Percentiles rank a stretch among this genome's conserved stretches.
Conservation (phyloP, 2,888 invertebrate species). For the Aricia artaxerxes region DNA sequence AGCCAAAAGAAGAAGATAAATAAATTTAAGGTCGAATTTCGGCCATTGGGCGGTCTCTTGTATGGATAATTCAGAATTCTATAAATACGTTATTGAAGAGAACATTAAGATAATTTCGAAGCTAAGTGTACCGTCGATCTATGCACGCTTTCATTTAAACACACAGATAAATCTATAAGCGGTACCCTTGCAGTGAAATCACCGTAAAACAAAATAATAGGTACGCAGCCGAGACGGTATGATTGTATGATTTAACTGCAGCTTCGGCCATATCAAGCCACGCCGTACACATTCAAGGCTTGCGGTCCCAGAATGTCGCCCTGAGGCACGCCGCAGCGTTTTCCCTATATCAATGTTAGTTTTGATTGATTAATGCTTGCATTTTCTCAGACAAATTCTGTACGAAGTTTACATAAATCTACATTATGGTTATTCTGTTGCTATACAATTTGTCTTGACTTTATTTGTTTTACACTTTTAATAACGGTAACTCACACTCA, state of each 20-base stretch:
- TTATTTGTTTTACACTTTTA: neutral
- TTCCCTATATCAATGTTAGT: slow-evolving; percentile 31
- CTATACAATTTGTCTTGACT: neutral
- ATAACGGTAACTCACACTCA: neutral
- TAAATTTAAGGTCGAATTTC: no score
- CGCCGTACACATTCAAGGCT: slow-evolving; percentile 38
- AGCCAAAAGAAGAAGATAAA: no score
- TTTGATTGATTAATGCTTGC: slow-evolving; percentile 30
- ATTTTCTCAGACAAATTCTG: neutral
- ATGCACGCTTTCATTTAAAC: slow-evolving; percentile 23
- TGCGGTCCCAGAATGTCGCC: slow-evolving; percentile 57
- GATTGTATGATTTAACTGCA: slow-evolving; percentile 52
- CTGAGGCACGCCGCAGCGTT: slow-evolving; percentile 50
- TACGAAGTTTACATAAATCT: slow-evolving; percentile 7
- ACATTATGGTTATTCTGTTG: neutral
- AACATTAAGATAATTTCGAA: neutral
- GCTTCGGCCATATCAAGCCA: slow-evolving; percentile 38
- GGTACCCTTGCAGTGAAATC: slow-evolving; percentile 52
- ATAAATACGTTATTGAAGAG: no score
- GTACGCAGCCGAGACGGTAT: slow-evolving; percentile 64
- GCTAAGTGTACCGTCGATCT: neutral
- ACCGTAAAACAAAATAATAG: slow-evolving; percentile 65
- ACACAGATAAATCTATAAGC: slow-evolving; percentile 33
- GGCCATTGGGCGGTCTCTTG: no score
- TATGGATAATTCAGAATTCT: no score